Base-by-base conservation (phyloP, 2,888 invertebrate genomes). In the Cyclophora albipunctata region DNA sequence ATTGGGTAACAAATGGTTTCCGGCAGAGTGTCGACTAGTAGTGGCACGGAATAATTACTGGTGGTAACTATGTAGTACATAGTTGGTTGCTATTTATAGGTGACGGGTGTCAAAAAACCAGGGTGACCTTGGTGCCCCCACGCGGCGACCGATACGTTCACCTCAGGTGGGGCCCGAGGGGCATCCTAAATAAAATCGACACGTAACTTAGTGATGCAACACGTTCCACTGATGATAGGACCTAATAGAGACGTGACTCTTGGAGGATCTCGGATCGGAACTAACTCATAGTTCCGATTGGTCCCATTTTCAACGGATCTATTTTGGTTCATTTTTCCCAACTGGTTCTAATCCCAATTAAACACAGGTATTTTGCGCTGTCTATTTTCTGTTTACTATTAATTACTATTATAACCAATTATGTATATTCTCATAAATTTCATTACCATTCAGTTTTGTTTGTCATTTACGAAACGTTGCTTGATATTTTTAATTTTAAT, bases 41-140 rank as follows among this genome's bases (percentile, higher is more conserved):
- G 67, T 69, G 74, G 75, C 78, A 73, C 74, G 73, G 75, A 75
- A 78, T 78, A 78, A 80, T 80, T 81, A 79, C 77, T 65, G 60
- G 63, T 66, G 63, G 54, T 58, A 58, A 45, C 45, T 34, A 45
- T 7, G 6, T 34, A 34, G n/a, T 7, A 46, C 48, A 48, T 43
- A 47, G 4, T 37, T 37, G 4, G 37, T 37, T 37, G 37, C 79
- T 84, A 84, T 82, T 84, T 84, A 79, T 80, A 76, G 73, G 67
- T 72, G 78, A 77, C 75, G 54, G 55, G 85, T 86, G 86, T 87
- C 86, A 88, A 88, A 87, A 86, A 87, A 84, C 87, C 77, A 73
- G 72, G 64, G 71, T 77, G 87, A 85, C 87, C 87, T 88, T 88
- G 87, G 68, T 79, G 84, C 85, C 85, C 81, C 84, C 85, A 78